These are phyloP conservation scores for Sebastes hubbsi DNA, from an alignment of 2,797 vertebrate genomes.

Conservation along the genomic window DNA sequence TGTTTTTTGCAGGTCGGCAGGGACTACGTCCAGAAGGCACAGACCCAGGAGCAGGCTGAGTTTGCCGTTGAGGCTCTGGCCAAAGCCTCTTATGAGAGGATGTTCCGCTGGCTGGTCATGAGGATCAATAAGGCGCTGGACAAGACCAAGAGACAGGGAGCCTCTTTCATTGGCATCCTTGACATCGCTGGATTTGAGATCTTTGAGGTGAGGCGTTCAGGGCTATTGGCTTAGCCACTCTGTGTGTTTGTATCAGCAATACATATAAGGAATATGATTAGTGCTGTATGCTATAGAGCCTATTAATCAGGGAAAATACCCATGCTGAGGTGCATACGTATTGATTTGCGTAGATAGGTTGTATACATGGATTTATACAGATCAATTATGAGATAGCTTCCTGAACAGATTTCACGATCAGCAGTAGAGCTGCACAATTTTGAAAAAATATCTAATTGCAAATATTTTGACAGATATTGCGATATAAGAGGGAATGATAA, in stretches of 20 bases:
- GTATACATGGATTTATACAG: too few species aligned
- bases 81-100: conserved; percentile 96
- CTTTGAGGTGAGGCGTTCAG: conserved; percentile 87
- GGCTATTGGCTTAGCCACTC: not conserved
- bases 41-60: conserved; percentile 98
- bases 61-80: conserved; percentile 96
- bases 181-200: conserved; percentile 99
- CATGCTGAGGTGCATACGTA: too few species aligned
- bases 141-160: conserved; percentile 97
- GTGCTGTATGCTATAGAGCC: not conserved
- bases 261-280: not conserved
- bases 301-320: too few species aligned
- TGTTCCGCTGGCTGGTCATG: conserved; percentile 98
- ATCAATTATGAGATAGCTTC: too few species aligned
- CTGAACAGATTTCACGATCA: too few species aligned
- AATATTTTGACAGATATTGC: too few species aligned
- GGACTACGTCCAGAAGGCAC: conserved; percentile 98
- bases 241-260: not conserved
- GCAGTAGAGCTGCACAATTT: too few species aligned
- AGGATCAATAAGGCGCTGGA: conserved; percentile 98
- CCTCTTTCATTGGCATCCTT: conserved; percentile 97
- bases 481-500: too few species aligned
- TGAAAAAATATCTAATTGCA: too few species aligned
- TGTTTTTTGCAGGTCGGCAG: conserved; percentile 83
- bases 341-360: too few species aligned